Percentiles rank a stretch among this genome's conserved stretches.
Evolutionary conservation across 2,113 vertebrate species (phyloP).

Genomic region (Rhinichthys klamathensis): DNA sequence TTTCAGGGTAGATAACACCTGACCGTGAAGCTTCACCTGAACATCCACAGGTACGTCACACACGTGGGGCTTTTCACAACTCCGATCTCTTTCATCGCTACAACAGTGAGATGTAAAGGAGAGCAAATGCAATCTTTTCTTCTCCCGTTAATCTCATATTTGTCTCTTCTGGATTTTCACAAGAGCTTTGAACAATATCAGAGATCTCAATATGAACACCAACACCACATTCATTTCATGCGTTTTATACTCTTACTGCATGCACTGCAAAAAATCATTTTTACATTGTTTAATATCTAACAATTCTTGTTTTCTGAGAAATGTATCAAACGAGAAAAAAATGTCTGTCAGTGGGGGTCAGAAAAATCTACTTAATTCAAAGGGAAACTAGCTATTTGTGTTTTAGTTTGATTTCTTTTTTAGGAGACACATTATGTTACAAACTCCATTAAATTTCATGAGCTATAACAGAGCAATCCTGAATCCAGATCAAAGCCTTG

Average conservation of each 20-base stretch:
- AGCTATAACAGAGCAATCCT: no score
- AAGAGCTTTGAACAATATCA: neutral
- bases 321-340: no score
- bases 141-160: neutral
- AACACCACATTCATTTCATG: neutral
- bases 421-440: no score
- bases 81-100: neutral
- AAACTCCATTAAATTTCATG: no score
- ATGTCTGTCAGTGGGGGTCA: no score
- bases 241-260: neutral
- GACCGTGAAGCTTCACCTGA: neutral
- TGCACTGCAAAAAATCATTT: no score
- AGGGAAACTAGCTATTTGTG: no score
- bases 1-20: neutral
- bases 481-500: neutral
- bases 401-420: no score
- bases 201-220: neutral
- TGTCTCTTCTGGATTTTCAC: neutral
- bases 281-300: no score
- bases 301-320: no score
- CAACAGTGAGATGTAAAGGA: neutral
- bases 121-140: no score
- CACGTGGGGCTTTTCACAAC: conserved; percentile 21
- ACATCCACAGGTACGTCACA: conserved; percentile 8
- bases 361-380: no score